These are phyloP conservation scores for Malurus melanocephalus DNA, from an alignment of 2,113 vertebrate species.

Conservation along the genomic window DNA sequence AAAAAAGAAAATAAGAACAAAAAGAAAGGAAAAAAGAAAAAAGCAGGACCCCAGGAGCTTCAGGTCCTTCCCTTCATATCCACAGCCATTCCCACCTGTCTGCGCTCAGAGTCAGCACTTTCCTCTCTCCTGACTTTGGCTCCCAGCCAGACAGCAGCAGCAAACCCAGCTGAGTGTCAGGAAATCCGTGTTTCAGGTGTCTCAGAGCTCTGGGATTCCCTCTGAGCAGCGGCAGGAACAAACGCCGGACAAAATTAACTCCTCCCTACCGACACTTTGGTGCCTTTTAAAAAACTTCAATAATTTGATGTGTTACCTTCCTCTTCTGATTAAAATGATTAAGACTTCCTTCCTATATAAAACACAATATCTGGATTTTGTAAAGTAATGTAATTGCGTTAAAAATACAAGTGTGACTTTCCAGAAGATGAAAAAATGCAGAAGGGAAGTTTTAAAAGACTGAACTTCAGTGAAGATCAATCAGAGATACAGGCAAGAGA, in stretches of 20 bases:
- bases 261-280: background rate
- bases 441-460: background rate
- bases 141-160: background rate
- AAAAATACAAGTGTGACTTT: background rate
- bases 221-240: background rate
- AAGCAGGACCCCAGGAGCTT: background rate
- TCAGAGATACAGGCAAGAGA: background rate
- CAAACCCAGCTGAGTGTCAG: background rate
- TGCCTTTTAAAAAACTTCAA: background rate
- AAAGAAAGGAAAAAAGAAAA: background rate
- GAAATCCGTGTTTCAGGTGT: background rate
- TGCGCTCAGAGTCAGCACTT: background rate
- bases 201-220: background rate
- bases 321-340: background rate
- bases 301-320: background rate
- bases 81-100: background rate
- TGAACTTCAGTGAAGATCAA: background rate
- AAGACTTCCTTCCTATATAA: background rate
- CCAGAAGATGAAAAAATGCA: background rate
- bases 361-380: background rate
- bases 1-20: background rate
- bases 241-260: background rate
- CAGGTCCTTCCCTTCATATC: background rate
- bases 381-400: background rate
- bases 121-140: background rate